A percentile compares a stretch with the other conserved stretches of the same genome.
These are phyloP conservation scores for Aulostomus chinensis DNA, from an alignment of 2,797 vertebrate genomes.

Conservation along the genomic window DNA sequence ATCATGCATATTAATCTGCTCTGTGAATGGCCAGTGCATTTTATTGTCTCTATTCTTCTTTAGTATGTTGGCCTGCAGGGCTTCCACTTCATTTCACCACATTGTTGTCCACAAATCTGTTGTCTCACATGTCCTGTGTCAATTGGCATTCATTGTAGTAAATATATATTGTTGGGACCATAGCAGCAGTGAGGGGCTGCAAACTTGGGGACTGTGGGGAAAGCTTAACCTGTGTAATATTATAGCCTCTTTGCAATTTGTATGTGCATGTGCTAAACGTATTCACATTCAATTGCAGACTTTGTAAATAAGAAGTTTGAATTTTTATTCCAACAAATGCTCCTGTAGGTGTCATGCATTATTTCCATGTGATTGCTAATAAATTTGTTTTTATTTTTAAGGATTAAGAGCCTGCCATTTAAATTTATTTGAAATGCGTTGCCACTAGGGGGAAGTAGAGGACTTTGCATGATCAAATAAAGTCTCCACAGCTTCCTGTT, in stretches of 20 bases:
- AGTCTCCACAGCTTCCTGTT: too few species aligned
- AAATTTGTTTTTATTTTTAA: conserved; percentile 88
- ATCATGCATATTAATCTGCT: conserved; percentile 22
- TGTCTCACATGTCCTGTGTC: conserved; percentile 35
- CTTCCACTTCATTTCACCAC: conserved; percentile 26
- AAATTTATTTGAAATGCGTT: background rate
- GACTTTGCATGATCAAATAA: background rate
- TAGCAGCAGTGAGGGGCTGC: conserved; percentile 60
- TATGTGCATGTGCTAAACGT: conserved; percentile 86
- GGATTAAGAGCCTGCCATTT: conserved; percentile 23
- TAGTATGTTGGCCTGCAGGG: conserved; percentile 9
- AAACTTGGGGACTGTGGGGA: conserved; percentile 44
- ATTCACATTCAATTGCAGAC: conserved; percentile 78
- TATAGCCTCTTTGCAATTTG: conserved; percentile 78
- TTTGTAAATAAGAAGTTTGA: conserved; percentile 88
- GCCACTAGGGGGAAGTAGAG: conserved; percentile 68
- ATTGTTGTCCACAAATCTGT: conserved; percentile 8
- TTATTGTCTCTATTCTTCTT: conserved; percentile 14
- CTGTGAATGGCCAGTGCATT: conserved; percentile 28
- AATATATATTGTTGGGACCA: conserved; percentile 55
- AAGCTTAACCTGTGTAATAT: conserved; percentile 68
- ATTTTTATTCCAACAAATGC: conserved; percentile 89
- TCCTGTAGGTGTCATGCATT: conserved; percentile 84
- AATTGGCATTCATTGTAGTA: conserved; percentile 38
- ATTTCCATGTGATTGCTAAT: conserved; percentile 83